Base-by-base conservation (phyloP, 2,113 vertebrate species). In the Piaya cayana region DNA sequence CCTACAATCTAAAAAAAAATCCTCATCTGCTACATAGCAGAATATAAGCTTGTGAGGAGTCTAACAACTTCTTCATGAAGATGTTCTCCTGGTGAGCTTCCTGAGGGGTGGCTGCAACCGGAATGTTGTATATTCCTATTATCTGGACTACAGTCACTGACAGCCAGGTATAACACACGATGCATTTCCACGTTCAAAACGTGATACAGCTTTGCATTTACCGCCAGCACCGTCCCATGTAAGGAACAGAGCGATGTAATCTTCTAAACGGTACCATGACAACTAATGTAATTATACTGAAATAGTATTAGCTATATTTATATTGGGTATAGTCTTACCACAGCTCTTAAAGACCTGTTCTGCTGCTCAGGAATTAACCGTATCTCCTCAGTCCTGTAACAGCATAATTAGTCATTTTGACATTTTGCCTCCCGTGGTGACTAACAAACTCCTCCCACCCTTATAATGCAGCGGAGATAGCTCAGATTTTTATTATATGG, bases 391-490 rank as follows among this genome's bases (percentile, higher is more conserved):
- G 76, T 62, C 45, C 18, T 32, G 6, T 22, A 81, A 88, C 67
- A 58, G 37, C 5, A 0, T 25, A 49, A 91, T 80, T 82, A 77
- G 32, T 69, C 82, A 91, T 75, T 79, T 12, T 77, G 55, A 72
- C 83, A 89, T 68, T 92, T 37, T 72, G 63, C 70, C 62, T 92
- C 64, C 39, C 5, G 6, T 13, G 6, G 15, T 86, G 59, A 91
- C 62, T 79, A 85, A 90, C 71, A 63, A 68, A 82, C 75, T 88
- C 79, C 59, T 91, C 95, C 88, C 52, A 78, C 56, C 80, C 67
- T 20, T 26, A 7, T 4, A 59, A 75, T 56, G 60, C 79, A 64
- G 13, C 21, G n/a, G 43, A 78, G 19, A 86, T 4, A 88, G 60
- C 20, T 85, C 4, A 0, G 34, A 49, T 80, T 95, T 68, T 56